Percentiles rank a stretch among this genome's conserved stretches.
These are phyloP conservation scores for Coremacera marginata DNA, from an alignment of 2,888 invertebrate species.

Conservation along the genomic window DNA sequence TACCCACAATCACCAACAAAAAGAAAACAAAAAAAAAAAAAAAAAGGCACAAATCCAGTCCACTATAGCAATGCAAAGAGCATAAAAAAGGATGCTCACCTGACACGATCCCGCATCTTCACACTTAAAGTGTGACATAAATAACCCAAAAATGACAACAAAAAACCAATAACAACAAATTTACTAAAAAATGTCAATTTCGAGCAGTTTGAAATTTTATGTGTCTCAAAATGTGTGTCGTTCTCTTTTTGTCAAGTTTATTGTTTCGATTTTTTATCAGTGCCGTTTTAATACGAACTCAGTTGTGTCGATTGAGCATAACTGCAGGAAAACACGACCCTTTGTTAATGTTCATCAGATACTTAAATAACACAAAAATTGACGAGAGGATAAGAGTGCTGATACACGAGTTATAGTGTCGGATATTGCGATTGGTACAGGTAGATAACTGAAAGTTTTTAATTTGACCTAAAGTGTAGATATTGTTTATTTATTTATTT, in stretches of 20 bases:
- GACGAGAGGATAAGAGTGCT: too few species aligned
- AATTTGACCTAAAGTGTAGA: too few species aligned
- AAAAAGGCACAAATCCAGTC: background rate
- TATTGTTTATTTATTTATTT: too few species aligned
- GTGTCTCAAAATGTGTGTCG: background rate
- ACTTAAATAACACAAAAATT: too few species aligned
- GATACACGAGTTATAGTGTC: too few species aligned
- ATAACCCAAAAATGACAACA: conserved; percentile 34
- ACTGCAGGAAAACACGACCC: background rate
- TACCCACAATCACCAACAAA: background rate
- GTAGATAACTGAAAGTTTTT: too few species aligned
- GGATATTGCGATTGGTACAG: too few species aligned
- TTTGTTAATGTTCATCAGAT: background rate
- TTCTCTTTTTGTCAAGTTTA: background rate
- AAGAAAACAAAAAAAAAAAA: background rate
- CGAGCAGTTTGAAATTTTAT: conserved; percentile 11
- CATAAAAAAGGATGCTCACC: conserved; percentile 59
- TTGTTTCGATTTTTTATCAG: too few species aligned
- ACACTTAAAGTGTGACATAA: conserved; percentile 62
- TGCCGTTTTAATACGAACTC: background rate
- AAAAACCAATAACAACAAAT: conserved; percentile 34
- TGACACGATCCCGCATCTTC: conserved; percentile 52
- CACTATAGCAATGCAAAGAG: background rate
- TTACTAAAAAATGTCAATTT: conserved; percentile 31
- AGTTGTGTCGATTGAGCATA: background rate